Evolutionary conservation across 2,797 vertebrate species (phyloP), one percentile per base, ranked within the genome.

Genomic region (Crenichthys baileyi): DNA sequence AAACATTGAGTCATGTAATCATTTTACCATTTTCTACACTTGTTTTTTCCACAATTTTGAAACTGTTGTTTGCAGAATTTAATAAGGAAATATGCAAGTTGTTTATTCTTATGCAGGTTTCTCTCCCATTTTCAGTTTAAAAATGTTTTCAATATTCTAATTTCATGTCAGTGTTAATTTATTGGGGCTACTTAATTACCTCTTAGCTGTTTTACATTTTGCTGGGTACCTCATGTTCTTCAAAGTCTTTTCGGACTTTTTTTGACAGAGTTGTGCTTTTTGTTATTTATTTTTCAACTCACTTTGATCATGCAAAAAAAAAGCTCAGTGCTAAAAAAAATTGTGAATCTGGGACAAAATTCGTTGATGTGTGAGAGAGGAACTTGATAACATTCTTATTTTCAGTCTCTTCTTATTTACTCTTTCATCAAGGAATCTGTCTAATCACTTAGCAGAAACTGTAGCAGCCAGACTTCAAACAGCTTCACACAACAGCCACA

Each of bases 141-240:
- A 46, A n/a, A 41, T 73, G 8, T 73, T 60, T 44, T 48, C 13
- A 29, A 24, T 31, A 18, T 75, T 65, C 5, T 60, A 18, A 29
- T 77, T 67, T 20, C 4, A 26, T 29, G 55, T 31, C 65, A 79
- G 86, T 85, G 89, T 90, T 75, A 89, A 82, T 72, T 41, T 70
- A 73, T 1, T 73, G 73, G 76, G 15, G 18, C 55, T 68, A 20
- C 73, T 78, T 91, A 89, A 88, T 89, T 78, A 87, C 85, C 78
- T 81, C 70, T 39, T 79, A 67, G 78, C 71, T 76, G 83, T 55
- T 77, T 83, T 41, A 65, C 70, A 76, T 50, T 80, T 83, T 75
- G 78, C 78, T 18, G 50, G 75, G 51, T 77, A 41, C 70, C 80
- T 90, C 86, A 86, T 90, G 88, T 92, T 92, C 82, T 90, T 90